Percentiles rank a stretch among this genome's conserved stretches.
These are phyloP conservation scores for Dasysyrphus albostriatus DNA, from an alignment of 2,888 invertebrate species.

Conservation along the genomic window DNA sequence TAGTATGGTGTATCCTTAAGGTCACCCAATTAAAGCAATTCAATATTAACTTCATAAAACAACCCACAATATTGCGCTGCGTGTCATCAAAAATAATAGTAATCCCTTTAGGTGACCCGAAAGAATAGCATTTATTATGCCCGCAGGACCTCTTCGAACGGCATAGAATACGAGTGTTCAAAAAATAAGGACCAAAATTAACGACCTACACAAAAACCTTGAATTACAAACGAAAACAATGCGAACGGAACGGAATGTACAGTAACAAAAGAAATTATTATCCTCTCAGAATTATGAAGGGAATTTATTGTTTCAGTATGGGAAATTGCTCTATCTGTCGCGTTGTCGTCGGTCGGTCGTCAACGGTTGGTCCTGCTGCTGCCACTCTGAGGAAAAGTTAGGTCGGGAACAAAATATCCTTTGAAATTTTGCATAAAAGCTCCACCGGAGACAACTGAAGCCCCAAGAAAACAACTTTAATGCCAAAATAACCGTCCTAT, in stretches of 20 bases:
- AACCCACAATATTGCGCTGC: neutral
- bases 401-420: neutral
- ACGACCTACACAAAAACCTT: slow-evolving; percentile 9
- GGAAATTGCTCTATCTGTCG: neutral
- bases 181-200: slow-evolving; percentile 4
- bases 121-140: slow-evolving; percentile 52
- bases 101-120: slow-evolving; percentile 48
- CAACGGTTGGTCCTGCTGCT: neutral
- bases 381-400: neutral
- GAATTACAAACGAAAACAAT: slow-evolving; percentile 17
- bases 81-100: slow-evolving; percentile 22
- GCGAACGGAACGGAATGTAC: neutral
- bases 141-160: slow-evolving; percentile 29
- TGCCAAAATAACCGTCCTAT: slow-evolving; percentile 23
- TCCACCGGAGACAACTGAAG: slow-evolving; percentile 5
- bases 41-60: neutral
- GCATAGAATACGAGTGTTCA: slow-evolving; percentile 36
- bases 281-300: neutral
- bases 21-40: slow-evolving; percentile 28
- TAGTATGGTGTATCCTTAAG: neutral
- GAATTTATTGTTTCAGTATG: slow-evolving; percentile 5
- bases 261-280: slow-evolving; percentile 18
- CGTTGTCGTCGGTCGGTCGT: neutral
- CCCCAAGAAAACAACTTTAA: slow-evolving; percentile 38
- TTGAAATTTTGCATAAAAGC: slow-evolving; percentile 3